Conservation (phyloP, 2,113 vertebrate species). For the Cololabis saira region DNA sequence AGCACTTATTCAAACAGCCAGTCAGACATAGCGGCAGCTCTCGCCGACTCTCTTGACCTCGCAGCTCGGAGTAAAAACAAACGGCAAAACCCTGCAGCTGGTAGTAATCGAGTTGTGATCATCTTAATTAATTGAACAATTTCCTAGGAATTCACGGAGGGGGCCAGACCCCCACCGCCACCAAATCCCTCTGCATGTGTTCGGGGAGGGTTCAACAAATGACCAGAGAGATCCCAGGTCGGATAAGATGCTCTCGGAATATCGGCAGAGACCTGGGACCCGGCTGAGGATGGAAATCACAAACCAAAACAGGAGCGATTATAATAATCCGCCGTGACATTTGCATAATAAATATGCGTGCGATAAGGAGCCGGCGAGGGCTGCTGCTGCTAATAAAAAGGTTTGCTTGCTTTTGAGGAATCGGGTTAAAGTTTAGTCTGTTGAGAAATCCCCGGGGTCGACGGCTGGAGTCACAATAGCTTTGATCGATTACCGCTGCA, state of each 20-base stretch:
- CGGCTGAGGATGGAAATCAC: slow-evolving; percentile 10
- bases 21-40: slow-evolving; percentile 92
- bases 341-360: background rate
- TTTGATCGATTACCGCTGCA: background rate
- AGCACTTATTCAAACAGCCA: slow-evolving; percentile 92
- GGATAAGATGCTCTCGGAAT: slow-evolving; percentile 51
- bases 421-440: background rate
- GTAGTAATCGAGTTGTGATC: slow-evolving; percentile 91
- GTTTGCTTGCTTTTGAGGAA: slow-evolving; percentile 1
- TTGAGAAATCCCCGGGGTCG: no score
- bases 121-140: slow-evolving; percentile 94
- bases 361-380: background rate
- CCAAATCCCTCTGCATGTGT: slow-evolving; percentile 59
- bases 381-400: background rate
- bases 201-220: slow-evolving; percentile 59
- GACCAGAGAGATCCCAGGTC: slow-evolving; percentile 61
- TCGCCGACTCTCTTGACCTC: slow-evolving; percentile 89
- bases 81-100: slow-evolving; percentile 90
- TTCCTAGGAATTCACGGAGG: slow-evolving; percentile 86
- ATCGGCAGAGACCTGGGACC: background rate
- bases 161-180: slow-evolving; percentile 45
- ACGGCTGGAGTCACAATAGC: no score
- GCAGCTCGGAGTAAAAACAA: slow-evolving; percentile 87
- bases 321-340: slow-evolving; percentile 1
- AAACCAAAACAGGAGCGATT: slow-evolving; percentile 10